Evolutionary conservation across 2,797 vertebrate species (phyloP).

Genomic region (Acestrorhynchus altus): DNA sequence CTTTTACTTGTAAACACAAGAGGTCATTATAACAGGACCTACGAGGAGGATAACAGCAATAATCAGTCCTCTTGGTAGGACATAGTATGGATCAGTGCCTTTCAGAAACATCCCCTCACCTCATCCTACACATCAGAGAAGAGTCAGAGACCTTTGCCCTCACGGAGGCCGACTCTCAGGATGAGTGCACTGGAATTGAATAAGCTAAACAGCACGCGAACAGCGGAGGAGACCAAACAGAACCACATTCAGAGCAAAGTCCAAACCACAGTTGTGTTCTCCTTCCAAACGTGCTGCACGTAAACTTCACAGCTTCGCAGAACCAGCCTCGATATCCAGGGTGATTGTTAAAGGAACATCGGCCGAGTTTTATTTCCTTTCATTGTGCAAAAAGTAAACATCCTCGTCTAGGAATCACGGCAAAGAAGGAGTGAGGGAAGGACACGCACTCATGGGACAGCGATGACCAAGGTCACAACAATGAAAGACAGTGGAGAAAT

Average conservation of each 20-base stretch:
- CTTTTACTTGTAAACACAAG: slow-evolving; percentile 25
- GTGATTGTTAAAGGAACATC: slow-evolving; percentile 28
- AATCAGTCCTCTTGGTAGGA: slow-evolving; percentile 7
- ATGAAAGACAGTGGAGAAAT: background rate
- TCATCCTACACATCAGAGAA: too few relatives aligned
- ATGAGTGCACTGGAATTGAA: background rate
- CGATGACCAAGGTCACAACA: slow-evolving; percentile 18
- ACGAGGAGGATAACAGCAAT: background rate
- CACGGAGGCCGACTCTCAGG: too few relatives aligned
- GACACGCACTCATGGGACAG: background rate
- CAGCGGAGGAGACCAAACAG: background rate
- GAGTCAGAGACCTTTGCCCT: too few relatives aligned
- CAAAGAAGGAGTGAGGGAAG: background rate
- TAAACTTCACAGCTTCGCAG: background rate
- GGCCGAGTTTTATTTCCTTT: slow-evolving; percentile 38
- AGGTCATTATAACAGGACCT: slow-evolving; percentile 4
- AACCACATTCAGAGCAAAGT: background rate
- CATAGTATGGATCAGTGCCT: slow-evolving; percentile 13
- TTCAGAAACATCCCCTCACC: slow-evolving; percentile 2
- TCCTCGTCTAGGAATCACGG: background rate
- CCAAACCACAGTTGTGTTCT: background rate
- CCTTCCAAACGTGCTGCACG: background rate
- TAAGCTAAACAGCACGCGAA: background rate
- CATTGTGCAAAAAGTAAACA: slow-evolving; percentile 36
- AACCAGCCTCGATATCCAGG: slow-evolving; percentile 13